Base-by-base conservation (phyloP, 2,797 vertebrate genomes). In the Xenopus petersii region DNA sequence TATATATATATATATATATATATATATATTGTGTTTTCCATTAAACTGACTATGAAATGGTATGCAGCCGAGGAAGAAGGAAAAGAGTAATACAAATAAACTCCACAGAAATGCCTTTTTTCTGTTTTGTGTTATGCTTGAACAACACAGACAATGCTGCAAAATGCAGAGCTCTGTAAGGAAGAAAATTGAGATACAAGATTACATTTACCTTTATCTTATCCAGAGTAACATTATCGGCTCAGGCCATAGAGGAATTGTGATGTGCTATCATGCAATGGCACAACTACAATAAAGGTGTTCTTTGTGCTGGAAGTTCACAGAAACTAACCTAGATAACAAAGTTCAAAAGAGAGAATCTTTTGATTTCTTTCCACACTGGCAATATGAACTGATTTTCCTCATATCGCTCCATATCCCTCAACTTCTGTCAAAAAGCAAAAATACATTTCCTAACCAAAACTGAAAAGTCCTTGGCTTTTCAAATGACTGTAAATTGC, bases 401-500 rank as follows among this genome's bases (percentile, higher is more conserved):
- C 73, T 79, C 48, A 5, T 81, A 71, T 80, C 73, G 83, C 16
- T 60, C 24, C 79, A 85, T 80, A 83, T 85, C 81, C 85, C 84
- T 86, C 83, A 88, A 89, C 83, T 87, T 89, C 84, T 87, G 87
- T 89, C 88, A 91, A 83, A 78, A 86, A 82, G 83, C 82, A 87
- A 87, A 85, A 90, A 90, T 86, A 87, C 86, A 90, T 87, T 87
- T 88, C 87, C 88, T 92, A 93, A 92, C 89, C 90, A 92, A 92
- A 90, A 89, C 88, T 91, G 88, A 94, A 94, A 95, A 94, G 93
- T 93, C 94, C 93, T 95, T 94, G 94, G 88, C 87, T 90, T 88
- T 92, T 87, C 86, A 93, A 92, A 92, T 92, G 87, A 92, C 90
- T 93, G 89, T 89, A 92, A 93, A 91, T 90, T 91, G 89, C 88